These are phyloP conservation scores for Amblyornis subalaris DNA, from an alignment of 2,113 vertebrate genomes.

Conservation along the genomic window DNA sequence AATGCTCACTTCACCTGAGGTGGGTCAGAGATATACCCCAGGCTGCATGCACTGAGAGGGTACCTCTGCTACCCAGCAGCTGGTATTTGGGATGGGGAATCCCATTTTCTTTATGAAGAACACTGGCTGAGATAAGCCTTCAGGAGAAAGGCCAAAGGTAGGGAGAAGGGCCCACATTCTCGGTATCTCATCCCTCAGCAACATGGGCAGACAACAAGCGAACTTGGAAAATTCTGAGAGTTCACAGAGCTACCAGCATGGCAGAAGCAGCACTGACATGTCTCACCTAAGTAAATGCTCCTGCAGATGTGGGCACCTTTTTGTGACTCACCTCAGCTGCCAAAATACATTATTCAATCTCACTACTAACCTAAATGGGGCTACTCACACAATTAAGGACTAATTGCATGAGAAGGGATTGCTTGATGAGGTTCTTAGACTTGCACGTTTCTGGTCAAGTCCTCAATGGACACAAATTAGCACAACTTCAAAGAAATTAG, in stretches of 20 bases:
- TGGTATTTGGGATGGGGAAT: background rate
- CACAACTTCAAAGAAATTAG: background rate
- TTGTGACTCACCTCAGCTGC: background rate
- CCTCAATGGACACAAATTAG: background rate
- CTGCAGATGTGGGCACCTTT: background rate
- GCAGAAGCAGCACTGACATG: background rate
- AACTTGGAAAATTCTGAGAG: background rate
- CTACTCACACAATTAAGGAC: background rate
- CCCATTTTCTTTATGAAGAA: background rate
- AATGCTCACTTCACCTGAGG: background rate
- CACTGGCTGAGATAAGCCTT: background rate
- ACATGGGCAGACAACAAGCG: rapidly evolving
- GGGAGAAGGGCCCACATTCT: background rate
- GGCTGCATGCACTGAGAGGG: background rate
- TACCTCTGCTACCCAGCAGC: background rate
- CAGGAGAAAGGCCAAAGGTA: background rate
- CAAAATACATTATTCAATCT: background rate
- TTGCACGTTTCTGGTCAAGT: background rate
- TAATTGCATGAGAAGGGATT: background rate
- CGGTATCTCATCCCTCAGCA: background rate
- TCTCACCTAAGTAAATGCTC: background rate
- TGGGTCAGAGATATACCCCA: background rate
- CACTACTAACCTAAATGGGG: background rate
- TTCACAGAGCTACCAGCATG: background rate
- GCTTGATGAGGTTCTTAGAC: background rate